Evolutionary conservation across 1,140 invertebrate genomes (phyloP).

Genomic region (Parapsyche elsis): DNA sequence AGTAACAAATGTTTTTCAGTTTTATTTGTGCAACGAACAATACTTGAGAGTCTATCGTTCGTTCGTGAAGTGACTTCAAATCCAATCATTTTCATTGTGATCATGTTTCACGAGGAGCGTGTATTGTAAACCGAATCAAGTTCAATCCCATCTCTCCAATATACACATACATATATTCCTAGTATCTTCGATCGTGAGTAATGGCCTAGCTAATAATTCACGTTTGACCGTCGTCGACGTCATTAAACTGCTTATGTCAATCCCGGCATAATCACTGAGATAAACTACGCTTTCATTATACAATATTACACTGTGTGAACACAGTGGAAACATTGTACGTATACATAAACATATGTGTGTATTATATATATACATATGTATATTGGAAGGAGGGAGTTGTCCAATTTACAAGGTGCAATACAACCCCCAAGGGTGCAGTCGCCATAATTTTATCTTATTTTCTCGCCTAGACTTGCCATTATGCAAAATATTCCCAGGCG

Average conservation of each 20-base stretch:
- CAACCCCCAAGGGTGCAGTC: constrained; percentile 49
- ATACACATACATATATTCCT: background rate
- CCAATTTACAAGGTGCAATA: constrained; percentile 50
- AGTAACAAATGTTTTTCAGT: no score
- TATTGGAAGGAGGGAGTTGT: constrained; percentile 26
- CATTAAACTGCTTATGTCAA: constrained; percentile 35
- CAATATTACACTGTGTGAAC: background rate
- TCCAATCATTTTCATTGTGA: background rate
- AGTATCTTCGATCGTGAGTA: constrained; percentile 28
- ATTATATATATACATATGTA: background rate
- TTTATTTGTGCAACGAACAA: no score
- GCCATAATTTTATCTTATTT: constrained; percentile 52
- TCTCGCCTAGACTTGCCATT: constrained; percentile 49
- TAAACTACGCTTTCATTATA: constrained; percentile 3
- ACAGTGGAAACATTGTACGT: background rate
- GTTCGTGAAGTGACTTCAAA: background rate
- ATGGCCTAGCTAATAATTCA: constrained; percentile 17
- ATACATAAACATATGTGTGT: constrained; percentile 1
- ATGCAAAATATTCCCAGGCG: constrained; percentile 50
- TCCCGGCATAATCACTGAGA: background rate
- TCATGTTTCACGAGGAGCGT: no score
- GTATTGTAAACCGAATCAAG: constrained; percentile 13
- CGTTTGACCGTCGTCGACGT: constrained; percentile 19
- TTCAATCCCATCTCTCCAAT: constrained; percentile 15
- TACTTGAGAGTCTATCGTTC: no score